A percentile compares a stretch with the other conserved stretches of the same genome.
These are phyloP conservation scores for Lasioglossum calceatum DNA, from an alignment of 2,888 invertebrate species.

Conservation along the genomic window DNA sequence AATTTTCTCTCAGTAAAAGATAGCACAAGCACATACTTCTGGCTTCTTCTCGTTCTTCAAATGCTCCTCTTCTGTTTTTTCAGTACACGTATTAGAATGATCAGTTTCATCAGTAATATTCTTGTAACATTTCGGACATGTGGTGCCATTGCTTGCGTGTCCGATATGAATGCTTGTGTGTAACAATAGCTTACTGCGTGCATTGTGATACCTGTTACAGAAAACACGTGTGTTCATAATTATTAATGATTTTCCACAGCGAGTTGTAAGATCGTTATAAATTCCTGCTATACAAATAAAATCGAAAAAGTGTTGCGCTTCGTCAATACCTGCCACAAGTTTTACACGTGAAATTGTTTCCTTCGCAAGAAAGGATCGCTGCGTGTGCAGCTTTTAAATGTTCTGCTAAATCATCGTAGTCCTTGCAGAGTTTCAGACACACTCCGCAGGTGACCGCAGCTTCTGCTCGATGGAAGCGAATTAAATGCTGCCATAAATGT, in stretches of 20 bases:
- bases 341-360: slow-evolving; percentile 87
- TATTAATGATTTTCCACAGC: not conserved
- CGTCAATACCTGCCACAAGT: slow-evolving; percentile 83
- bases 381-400: slow-evolving; percentile 85
- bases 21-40: slow-evolving; percentile 24
- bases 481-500: slow-evolving; percentile 87
- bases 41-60: slow-evolving; percentile 63
- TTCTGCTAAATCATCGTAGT: slow-evolving; percentile 85
- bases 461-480: slow-evolving; percentile 86
- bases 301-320: not conserved
- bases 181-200: slow-evolving; percentile 85
- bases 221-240: not conserved
- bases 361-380: slow-evolving; percentile 85
- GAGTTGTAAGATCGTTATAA: not conserved
- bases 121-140: slow-evolving; percentile 79
- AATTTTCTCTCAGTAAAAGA: not conserved
- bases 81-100: slow-evolving; percentile 75
- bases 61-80: slow-evolving; percentile 61
- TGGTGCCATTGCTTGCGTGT: slow-evolving; percentile 77
- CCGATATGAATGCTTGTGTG: slow-evolving; percentile 87
- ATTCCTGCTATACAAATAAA: not conserved
- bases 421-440: slow-evolving; percentile 86
- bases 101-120: slow-evolving; percentile 78
- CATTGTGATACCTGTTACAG: slow-evolving; percentile 85
- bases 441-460: slow-evolving; percentile 87